Conservation (phyloP, 92 coral and sea anemone species). For the Isaurus tuberculatus region DNA sequence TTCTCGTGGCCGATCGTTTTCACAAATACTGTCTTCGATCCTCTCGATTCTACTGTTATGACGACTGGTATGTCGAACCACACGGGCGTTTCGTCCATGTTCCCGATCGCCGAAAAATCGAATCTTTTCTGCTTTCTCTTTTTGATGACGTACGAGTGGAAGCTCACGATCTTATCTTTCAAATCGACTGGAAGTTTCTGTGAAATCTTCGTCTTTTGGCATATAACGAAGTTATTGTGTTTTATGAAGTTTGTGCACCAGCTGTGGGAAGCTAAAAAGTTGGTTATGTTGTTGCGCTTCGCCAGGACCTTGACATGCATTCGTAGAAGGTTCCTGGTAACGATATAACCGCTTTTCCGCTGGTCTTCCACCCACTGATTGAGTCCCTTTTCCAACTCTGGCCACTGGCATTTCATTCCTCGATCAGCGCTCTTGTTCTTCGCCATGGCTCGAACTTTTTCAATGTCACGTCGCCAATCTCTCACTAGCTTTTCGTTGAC, state of each 20-base stretch:
- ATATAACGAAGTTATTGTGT: neutral
- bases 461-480: too few relatives aligned
- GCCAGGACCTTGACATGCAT: too few relatives aligned
- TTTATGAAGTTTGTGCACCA: constrained; percentile 18
- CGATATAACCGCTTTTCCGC: neutral
- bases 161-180: constrained; percentile 4
- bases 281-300: too few relatives aligned
- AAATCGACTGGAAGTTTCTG: constrained; percentile 22
- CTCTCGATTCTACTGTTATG: constrained; percentile 21
- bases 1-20: constrained; percentile 28
- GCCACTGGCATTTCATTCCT: too few relatives aligned
- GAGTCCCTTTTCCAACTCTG: too few relatives aligned
- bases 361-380: neutral
- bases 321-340: neutral
- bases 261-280: constrained; percentile 7
- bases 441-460: neutral
- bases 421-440: too few relatives aligned
- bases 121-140: constrained; percentile 12
- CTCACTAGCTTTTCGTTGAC: too few relatives aligned
- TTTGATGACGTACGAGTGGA: constrained; percentile 9
- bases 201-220: too few relatives aligned
- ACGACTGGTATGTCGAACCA: too few relatives aligned
- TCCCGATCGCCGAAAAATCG: neutral
- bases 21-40: constrained; percentile 15
- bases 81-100: too few relatives aligned